These are phyloP conservation scores for Camelus bactrianus DNA, from an alignment of 2,113 vertebrate species.

Conservation along the genomic window DNA sequence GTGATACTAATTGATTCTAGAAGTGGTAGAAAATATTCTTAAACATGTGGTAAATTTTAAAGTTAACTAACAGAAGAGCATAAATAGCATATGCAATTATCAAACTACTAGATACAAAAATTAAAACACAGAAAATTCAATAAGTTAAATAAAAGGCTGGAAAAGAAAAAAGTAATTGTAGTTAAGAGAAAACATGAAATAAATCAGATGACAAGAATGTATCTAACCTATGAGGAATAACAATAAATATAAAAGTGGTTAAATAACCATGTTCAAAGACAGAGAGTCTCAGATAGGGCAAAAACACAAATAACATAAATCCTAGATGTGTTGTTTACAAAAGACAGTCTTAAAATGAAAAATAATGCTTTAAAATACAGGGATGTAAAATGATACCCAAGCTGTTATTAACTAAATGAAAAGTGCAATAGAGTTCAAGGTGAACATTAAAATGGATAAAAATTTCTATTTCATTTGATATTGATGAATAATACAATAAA, in stretches of 20 bases:
- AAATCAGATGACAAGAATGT: neutral
- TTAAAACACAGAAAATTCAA: neutral
- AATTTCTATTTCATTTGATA: neutral
- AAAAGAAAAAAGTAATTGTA: neutral
- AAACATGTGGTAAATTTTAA: slow-evolving; percentile 41
- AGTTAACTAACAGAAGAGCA: slow-evolving; percentile 42
- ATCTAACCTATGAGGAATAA: slow-evolving; percentile 12
- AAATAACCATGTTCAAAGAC: slow-evolving; percentile 11
- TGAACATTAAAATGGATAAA: slow-evolving; percentile 23
- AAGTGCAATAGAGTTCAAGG: neutral
- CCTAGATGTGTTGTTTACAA: neutral
- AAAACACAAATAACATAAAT: slow-evolving; percentile 55
- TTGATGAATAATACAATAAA: neutral
- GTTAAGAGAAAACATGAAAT: slow-evolving; percentile 42
- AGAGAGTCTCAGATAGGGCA: neutral
- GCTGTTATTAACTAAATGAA: neutral
- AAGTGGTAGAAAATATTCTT: slow-evolving; percentile 8
- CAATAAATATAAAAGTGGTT: slow-evolving; percentile 33
- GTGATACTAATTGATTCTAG: neutral
- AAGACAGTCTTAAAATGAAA: slow-evolving; percentile 32
- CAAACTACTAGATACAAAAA: slow-evolving; percentile 28
- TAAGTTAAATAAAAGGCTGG: neutral
- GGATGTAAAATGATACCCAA: neutral
- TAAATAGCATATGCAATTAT: neutral
- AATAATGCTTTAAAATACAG: slow-evolving; percentile 1